These are phyloP conservation scores for Serilophus lunatus DNA, from an alignment of 2,113 vertebrate species.

Conservation along the genomic window DNA sequence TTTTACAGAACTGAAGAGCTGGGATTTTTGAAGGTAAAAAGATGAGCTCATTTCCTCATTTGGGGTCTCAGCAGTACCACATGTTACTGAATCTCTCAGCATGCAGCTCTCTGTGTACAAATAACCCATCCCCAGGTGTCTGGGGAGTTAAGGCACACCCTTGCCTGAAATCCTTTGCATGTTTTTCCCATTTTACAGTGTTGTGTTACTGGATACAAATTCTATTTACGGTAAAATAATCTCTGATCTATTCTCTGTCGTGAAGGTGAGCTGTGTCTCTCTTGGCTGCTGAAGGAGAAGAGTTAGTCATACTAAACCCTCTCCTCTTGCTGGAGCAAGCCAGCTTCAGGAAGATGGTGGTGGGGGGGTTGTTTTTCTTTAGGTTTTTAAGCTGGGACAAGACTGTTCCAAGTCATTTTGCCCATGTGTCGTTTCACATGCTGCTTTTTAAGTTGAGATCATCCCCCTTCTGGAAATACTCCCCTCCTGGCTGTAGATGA, in stretches of 20 bases:
- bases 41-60: not conserved
- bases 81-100: not conserved
- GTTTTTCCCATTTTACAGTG: rapidly evolving
- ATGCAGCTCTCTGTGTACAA: rapidly evolving
- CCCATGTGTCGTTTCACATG: rapidly evolving
- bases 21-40: not conserved
- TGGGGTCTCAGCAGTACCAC: not conserved
- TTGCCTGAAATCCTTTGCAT: not conserved
- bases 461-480: not conserved
- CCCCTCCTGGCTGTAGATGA: not conserved
- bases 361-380: not conserved
- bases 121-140: not conserved
- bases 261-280: not conserved
- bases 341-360: not conserved
- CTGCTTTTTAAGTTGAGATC: not conserved
- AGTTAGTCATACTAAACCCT: not conserved
- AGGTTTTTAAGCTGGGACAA: not conserved
- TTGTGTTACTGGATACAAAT: not conserved
- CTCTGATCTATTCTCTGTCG: not conserved
- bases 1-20: not conserved
- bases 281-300: not conserved
- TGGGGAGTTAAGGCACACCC: not conserved
- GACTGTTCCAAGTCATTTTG: not conserved
- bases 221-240: not conserved
- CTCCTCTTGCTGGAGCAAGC: not conserved